Base-by-base conservation (phyloP, 2,888 invertebrate species). In the Cylindroiulus punctatus region DNA sequence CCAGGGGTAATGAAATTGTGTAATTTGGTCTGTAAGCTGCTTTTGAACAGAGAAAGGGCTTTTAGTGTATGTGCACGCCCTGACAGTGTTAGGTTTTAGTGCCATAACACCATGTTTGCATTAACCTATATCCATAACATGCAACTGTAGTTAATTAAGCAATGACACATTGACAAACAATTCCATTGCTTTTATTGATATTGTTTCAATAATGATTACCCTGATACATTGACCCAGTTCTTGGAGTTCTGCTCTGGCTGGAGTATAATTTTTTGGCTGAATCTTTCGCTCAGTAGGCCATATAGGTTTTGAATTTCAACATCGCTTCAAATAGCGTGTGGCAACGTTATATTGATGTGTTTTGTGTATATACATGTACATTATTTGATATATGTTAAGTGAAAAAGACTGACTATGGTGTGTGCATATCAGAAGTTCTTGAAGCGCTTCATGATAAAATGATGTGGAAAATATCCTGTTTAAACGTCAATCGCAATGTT, bases 21-120 rank as follows among this genome's bases (percentile, higher is more conserved):
- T 76, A 76, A 76, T 76, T 76, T 76, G 30, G 12, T 76, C 76
- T 14, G 30, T 30, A 76, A 57, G 57, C 57, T 57, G 57, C 76
- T 30, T 76, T 76, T 30, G 8, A 76, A 65, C 65, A 7, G 22
- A 26, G 22, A 30, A 76, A 22, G 76, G 22, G 12, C 12, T 76
- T 26, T 76, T 76, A 76, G 22, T 76, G 26, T 76, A 1, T 3
- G 14, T 76, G 22, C 57, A 57, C 57, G 19, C 57, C 22, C 57
- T 22, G 22, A 22, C n/a, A 57, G 57, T 57, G 57, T 57, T n/a
- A 22, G 22, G 22, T 22, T n/a, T 57, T n/a, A 7, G 30, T 30
- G 30, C 26, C 26, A 14, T 30, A 30, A 30, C 30, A 14, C 26
- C 14, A 76, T 2, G 30, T 30, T 76, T 22, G 30, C 14, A 30